Conservation (phyloP, 1,140 invertebrate species). For the Paraescarpia echinospica region DNA sequence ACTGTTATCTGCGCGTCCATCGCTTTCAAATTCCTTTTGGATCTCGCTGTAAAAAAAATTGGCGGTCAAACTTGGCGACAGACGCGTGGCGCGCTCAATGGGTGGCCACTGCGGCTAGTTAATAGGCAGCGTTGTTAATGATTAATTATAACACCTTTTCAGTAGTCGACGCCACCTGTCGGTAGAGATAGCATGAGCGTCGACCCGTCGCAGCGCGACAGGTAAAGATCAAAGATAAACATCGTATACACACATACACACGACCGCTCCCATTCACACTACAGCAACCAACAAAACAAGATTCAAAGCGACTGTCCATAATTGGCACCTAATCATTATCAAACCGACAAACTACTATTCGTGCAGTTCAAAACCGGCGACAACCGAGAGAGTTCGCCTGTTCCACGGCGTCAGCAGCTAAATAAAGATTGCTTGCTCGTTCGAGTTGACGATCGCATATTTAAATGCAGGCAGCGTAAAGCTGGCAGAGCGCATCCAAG, state of each 20-base stretch:
- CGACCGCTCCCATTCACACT: background rate
- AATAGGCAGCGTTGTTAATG: background rate
- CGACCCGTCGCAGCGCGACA: background rate
- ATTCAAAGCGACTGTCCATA: background rate
- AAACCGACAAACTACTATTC: background rate
- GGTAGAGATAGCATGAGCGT: background rate
- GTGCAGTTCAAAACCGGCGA: background rate
- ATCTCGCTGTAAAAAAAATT: background rate
- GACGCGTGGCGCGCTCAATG: background rate
- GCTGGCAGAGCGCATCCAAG: background rate
- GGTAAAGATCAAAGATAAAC: background rate
- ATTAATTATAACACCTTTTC: background rate
- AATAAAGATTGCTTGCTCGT: background rate
- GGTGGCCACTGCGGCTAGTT: background rate
- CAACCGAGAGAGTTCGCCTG: background rate
- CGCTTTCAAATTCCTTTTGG: background rate
- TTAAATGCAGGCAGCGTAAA: background rate
- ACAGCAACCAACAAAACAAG: background rate
- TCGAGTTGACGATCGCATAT: background rate
- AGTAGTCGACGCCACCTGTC: background rate
- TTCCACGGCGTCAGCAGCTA: background rate
- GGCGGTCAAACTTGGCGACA: background rate
- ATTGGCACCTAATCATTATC: background rate
- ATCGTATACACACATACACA: background rate
- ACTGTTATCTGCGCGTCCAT: background rate